A percentile compares a stretch with the other conserved stretches of the same genome.
Conservation (phyloP, 2,888 invertebrate genomes). For the Zelleria hepariella region DNA sequence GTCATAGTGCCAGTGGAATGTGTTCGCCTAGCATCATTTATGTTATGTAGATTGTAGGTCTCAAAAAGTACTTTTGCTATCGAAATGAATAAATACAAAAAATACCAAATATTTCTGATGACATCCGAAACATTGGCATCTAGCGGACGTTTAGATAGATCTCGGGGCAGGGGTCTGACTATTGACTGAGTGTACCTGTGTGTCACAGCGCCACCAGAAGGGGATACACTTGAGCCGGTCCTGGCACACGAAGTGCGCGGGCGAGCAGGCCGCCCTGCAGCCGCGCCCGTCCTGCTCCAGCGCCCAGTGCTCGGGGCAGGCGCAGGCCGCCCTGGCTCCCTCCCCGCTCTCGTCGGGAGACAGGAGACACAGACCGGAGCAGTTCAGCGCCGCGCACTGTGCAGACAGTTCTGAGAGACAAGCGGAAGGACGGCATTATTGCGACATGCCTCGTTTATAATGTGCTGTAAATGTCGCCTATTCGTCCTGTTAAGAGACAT, state of each 20-base stretch:
- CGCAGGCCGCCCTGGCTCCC: slow-evolving; percentile 68
- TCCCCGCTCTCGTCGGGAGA: slow-evolving; percentile 67
- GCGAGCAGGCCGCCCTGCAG: slow-evolving; percentile 83
- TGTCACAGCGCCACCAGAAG: slow-evolving; percentile 88
- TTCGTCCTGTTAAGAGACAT: too few relatives aligned
- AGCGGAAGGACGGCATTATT: slow-evolving; percentile 20
- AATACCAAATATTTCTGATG: too few relatives aligned
- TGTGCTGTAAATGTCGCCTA: too few relatives aligned
- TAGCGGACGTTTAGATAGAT: too few relatives aligned
- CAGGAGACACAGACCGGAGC: slow-evolving; percentile 86
- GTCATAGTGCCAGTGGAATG: too few relatives aligned
- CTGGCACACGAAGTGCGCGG: slow-evolving; percentile 86
- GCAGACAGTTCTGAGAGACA: slow-evolving; percentile 29
- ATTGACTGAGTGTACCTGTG: slow-evolving; percentile 43
- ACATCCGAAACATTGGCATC: too few relatives aligned
- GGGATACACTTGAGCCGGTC: slow-evolving; percentile 90
- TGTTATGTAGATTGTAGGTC: too few relatives aligned
- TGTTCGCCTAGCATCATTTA: too few relatives aligned
- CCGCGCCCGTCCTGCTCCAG: slow-evolving; percentile 74
- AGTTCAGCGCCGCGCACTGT: slow-evolving; percentile 78
- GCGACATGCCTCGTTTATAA: not conserved
- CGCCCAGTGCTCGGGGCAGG: slow-evolving; percentile 85
- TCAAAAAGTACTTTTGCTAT: too few relatives aligned
- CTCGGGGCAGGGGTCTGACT: not conserved
- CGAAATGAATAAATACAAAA: too few relatives aligned